Conservation (phyloP, 2,113 vertebrate genomes). For the Neolamprologus caudopunctatus region DNA sequence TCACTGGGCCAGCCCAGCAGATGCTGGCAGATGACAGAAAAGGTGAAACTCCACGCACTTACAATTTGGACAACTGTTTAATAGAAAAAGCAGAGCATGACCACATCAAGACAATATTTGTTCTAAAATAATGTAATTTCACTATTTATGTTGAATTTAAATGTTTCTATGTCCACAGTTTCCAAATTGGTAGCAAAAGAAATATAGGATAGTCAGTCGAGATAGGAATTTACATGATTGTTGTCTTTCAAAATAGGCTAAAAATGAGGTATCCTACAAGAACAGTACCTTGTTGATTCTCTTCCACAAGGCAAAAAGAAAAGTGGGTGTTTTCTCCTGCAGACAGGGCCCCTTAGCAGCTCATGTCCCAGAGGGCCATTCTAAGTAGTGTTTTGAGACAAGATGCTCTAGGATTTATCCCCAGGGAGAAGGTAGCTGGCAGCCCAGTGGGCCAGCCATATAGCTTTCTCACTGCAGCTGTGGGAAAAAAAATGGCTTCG, state of each 20-base stretch:
- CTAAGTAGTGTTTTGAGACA: slow-evolving; percentile 47
- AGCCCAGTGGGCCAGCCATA: slow-evolving; percentile 17
- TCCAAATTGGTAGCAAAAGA: neutral
- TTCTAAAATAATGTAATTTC: neutral
- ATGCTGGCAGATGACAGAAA: neutral
- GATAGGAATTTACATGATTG: neutral
- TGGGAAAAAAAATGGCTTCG: neutral
- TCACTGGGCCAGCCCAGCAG: neutral
- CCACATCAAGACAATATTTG: neutral
- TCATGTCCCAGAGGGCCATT: slow-evolving; percentile 33
- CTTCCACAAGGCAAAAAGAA: neutral
- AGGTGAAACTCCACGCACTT: neutral
- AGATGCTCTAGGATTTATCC: slow-evolving; percentile 31
- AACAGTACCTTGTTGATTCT: slow-evolving; percentile 5
- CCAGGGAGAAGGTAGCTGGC: slow-evolving; percentile 27
- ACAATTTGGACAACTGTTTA: neutral
- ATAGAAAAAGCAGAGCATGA: neutral
- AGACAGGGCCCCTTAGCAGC: slow-evolving; percentile 23
- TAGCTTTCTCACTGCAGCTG: slow-evolving; percentile 10
- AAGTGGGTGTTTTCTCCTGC: slow-evolving; percentile 12
- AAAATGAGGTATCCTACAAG: neutral
- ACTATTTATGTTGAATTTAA: neutral
- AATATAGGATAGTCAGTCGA: neutral
- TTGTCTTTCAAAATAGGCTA: neutral
- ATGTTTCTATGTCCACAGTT: neutral